Evolutionary conservation across 2,888 invertebrate genomes (phyloP), one percentile per base, ranked within the genome.

Genomic region (Aquatica leii): DNA sequence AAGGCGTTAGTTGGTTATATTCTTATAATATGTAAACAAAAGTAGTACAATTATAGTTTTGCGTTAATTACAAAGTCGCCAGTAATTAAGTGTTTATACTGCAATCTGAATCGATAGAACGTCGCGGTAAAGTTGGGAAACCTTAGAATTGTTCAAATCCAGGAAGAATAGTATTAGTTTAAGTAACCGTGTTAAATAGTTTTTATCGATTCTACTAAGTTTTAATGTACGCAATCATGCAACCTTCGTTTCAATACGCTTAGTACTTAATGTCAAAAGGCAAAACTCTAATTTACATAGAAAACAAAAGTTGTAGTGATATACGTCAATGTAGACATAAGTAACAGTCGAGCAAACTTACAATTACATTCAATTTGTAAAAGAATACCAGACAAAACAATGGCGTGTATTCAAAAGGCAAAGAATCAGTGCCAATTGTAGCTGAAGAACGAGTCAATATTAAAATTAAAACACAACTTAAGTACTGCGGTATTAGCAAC

Each of bases 321-420:
- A 6, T 24, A 24, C 24, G 24, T 46, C 17, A 18, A 46, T 17
- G 20, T 18, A 46, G 46, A 46, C 46, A 46, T 46, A 18, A 46
- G 18, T 20, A 24, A 24, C 46, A 46, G 11, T 17, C 8, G 46
- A 46, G 14, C 14, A 43, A 46, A 20, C 46, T 46, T 46, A 46
- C 46, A 20, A 46, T 46, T 46, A 46, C 46, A 46, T 17, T 17
- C 46, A 46, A 46, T 46, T 46, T 46, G 46, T 46, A 46, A 46
- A 20, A 15, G 8, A 43, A 9, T 46, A 20, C 46, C 17, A 46
- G 11, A n/a, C 6, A 46, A 46, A 46, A 46, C 46, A 46, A 46
- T 46, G 20, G 46, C 20, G 6, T n/a, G 9, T 18, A 18, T 46
- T 46, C 2, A 18, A 46, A 20, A 8, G 8, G 46, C 11, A 46